Evolutionary conservation across 2,797 vertebrate species (phyloP), one percentile per base, ranked within the genome.

Genomic region (Tragelaphus eurycerus): DNA sequence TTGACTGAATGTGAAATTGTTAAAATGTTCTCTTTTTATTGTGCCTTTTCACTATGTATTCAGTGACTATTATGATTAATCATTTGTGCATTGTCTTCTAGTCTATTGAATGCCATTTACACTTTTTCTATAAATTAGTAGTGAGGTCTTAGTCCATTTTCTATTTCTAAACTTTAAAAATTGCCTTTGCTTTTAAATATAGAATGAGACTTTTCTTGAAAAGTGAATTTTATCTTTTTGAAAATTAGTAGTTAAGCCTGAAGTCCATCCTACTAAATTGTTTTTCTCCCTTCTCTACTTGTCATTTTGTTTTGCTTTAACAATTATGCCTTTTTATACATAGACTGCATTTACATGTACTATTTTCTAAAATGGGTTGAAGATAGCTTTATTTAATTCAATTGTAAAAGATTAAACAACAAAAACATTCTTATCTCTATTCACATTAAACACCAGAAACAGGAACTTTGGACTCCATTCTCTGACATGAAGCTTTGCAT

Each of bases 301-400:
- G 4, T 64, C 59, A 34, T 52, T 93, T 23, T 81, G 62, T 76
- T 96, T 86, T 54, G 62, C 14, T 83, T 91, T 71, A 86, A 89
- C 31, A 54, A 8, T 34, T 54, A 62, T 13, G 31, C 34, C 31
- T 79, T 92, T 89, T 89, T 29, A 74, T 9, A 88, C 1, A 6
- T 7, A 81, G 6, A 76, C 7, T 23, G 6, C 19, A 76, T 52
- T 82, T 84, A 78, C 3, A 71, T 55, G n/a, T 62, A 48, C 54
- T 55, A 23, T n/a, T 93, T 85, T 52, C 52, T 54, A 34, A 94
- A 96, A 82, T 48, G 23, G 31, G 12, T 43, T 91, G 31, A 90
- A 97, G 38, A 76, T 31, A 89, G 19, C 13, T 94, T 84, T 86
- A 76, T 78, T 86, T 83, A 93, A 92, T 57, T 93, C 13, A 95